Evolutionary conservation across 2,797 vertebrate species (phyloP).

Genomic region (Graptemys geographica): DNA sequence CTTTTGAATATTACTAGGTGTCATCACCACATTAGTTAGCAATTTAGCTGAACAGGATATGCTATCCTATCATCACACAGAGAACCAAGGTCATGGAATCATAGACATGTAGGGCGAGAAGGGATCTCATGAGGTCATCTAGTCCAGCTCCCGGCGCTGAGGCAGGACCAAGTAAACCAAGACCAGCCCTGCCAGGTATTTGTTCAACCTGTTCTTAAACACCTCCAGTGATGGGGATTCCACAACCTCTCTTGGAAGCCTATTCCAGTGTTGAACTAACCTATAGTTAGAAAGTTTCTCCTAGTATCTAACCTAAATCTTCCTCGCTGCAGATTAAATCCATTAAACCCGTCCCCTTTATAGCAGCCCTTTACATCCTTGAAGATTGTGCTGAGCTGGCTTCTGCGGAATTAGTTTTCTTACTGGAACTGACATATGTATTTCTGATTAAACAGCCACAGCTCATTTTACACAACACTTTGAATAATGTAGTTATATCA

Average conservation of each 20-base stretch:
- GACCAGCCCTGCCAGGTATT: no score
- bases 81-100: neutral
- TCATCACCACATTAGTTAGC: neutral
- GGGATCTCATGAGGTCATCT: neutral
- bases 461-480: no score
- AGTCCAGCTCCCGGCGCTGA: neutral
- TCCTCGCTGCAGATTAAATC: no score
- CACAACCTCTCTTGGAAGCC: no score
- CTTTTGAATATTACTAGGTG: neutral
- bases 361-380: neutral
- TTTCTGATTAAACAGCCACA: no score
- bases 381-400: neutral
- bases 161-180: no score
- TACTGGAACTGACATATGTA: no score
- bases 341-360: no score
- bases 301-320: neutral
- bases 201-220: no score
- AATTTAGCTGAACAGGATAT: accelerated
- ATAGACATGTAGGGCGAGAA: neutral
- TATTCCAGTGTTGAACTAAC: no score
- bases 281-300: neutral
- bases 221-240: no score
- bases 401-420: neutral
- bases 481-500: no score
- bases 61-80: neutral